Percentiles rank a stretch among this genome's conserved stretches.
phyloP scores from a whole-genome alignment of 2,113 vertebrate genomes.

The Platanista minor region DNA sequence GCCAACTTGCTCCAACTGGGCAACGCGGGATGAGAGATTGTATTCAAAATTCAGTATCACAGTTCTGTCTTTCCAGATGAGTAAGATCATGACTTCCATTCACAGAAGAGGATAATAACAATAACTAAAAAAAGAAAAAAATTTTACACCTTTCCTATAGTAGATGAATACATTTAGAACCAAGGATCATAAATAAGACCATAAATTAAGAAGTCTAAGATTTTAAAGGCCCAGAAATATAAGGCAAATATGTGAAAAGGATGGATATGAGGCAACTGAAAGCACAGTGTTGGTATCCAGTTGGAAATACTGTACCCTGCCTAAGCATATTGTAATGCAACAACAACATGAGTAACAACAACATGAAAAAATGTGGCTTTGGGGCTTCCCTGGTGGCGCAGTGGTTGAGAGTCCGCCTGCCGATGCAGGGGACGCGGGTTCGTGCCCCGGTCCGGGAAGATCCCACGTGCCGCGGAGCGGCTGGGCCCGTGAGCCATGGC shows the following conservation, averaged over 20 bases:
- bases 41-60: neutral
- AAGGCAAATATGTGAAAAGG: neutral
- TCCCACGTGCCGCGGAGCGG: too few relatives aligned
- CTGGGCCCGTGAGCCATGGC: too few relatives aligned
- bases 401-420: too few relatives aligned
- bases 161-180: neutral
- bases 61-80: neutral
- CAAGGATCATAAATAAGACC: neutral
- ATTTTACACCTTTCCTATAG: neutral
- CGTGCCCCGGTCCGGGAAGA: too few relatives aligned
- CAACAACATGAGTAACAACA: neutral
- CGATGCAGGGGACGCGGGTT: too few relatives aligned
- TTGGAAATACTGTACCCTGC: neutral
- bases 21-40: neutral
- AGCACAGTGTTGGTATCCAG: neutral
- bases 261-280: neutral
- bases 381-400: too few relatives aligned
- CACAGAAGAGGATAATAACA: neutral
- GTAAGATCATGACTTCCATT: neutral
- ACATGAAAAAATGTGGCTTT: too few relatives aligned
- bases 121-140: neutral
- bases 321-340: neutral
- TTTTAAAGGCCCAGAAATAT: neutral
- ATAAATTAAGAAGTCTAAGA: neutral
- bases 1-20: neutral